Evolutionary conservation across 2,797 vertebrate species (phyloP), one percentile per base, ranked within the genome.

Genomic region (Staurois parvus): DNA sequence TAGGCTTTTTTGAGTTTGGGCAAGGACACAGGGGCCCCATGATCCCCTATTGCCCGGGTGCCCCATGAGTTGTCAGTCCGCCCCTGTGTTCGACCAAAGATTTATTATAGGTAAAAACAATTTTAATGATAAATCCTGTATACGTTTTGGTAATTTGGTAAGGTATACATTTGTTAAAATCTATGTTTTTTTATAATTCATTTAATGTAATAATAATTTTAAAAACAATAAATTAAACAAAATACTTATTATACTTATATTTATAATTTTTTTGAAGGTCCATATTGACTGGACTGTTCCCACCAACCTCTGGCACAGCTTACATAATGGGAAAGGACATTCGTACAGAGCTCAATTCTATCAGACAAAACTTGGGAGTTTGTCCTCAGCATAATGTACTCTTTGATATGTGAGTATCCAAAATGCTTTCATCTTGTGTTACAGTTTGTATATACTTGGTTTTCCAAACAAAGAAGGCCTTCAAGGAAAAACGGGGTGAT

Each of bases 361-460:
- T 99, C 88, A 93, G 98, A 19, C 96, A 97, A 93, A 98, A 98
- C 89, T 93, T 99, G 88, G 98, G 98, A 0, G 96, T 99, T 88
- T 99, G 98, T 89, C 98, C 98, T 0, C 98, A 99, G 79, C 98
- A 99, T 91, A 99, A 99, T 0, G 98, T 99, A n/a, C 94, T 99
- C n/a, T 99, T 99, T 91, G 95, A 97, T 79, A 93, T 97, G 98
- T 99, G 91, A 96, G 97, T 96, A 88, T 13, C 59, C 5, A n/a
- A 9, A 26, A n/a, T 66, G 12, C 28, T 59, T 66, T 66, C 4
- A 66, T 66, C 26, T 66, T n/a, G 21, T 2, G 6, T 59, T 59
- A 24, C 21, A 59, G n/a, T 59, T 24, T 59, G 7, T 59, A 59
- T 24, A 59, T 59, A 59, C 19, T 59, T 24, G 19, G 21, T 52